Evolutionary conservation across 2,888 invertebrate species (phyloP), one percentile per base, ranked within the genome.

Genomic region (Xestoiulus laeticollis): DNA sequence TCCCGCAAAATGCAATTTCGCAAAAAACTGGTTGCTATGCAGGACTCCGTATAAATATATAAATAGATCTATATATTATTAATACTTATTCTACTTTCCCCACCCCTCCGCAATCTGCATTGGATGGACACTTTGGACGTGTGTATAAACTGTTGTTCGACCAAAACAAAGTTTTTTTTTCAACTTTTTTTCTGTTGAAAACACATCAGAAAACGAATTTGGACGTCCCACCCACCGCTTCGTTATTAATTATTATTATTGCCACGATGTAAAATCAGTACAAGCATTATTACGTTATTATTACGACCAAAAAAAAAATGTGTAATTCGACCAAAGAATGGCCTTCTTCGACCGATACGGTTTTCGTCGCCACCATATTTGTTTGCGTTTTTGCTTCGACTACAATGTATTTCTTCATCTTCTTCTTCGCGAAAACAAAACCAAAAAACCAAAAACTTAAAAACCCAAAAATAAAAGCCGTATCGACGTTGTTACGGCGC

Each of bases 41-140:
- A 78, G 78, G 78, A 78, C 78, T 78, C 78, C 30, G 30, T 78
- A 78, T 78, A 78, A 78, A 78, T 78, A 78, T 78, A 78, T 78
- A 78, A 78, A 78, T 78, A 78, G 78, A 78, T 30, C 78, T 30
- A 30, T 78, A 78, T 78, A 78, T 78, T 78, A 78, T 78, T 78
- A 30, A 78, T 78, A 30, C 26, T 78, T 78, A 30, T 30, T 14
- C 26, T 78, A 78, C 26, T 22, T 68, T 78, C 30, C 30, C 68
- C 1, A 19, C 14, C 26, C 68, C 78, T 2, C 78, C 78, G 78
- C 26, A 30, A 78, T 78, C 68, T 68, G 68, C 68, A 12, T n/a
- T 68, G 78, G 30, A 78, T 14, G 30, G 30, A 78, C 30, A 78
- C 30, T n/a, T n/a, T 78, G 78, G 78, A 78, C 78, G 78, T 78